Evolutionary conservation across 2,888 invertebrate species (phyloP).

Genomic region (Falcaria lacertinaria): DNA sequence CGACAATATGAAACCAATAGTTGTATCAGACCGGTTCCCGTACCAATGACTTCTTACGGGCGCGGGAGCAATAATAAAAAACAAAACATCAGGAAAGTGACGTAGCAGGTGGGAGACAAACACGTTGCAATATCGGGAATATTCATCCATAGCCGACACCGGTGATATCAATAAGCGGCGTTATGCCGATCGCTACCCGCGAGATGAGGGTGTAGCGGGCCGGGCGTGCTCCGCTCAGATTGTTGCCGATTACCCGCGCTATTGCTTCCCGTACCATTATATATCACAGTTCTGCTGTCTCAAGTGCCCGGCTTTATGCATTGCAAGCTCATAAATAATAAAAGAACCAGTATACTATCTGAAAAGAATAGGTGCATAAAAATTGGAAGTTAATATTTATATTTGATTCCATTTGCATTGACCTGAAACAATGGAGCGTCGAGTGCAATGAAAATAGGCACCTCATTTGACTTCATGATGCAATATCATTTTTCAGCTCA

Average conservation of each 20-base stretch:
- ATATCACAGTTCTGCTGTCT: not conserved
- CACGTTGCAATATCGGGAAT: conserved; percentile 61
- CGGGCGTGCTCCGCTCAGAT: conserved; percentile 49
- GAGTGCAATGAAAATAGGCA: conserved; percentile 59
- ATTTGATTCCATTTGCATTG: conserved; percentile 36
- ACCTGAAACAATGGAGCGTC: conserved; percentile 35
- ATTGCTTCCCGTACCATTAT: conserved; percentile 20
- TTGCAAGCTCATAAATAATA: too few relatives aligned
- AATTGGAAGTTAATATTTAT: conserved; percentile 9
- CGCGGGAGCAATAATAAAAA: conserved; percentile 52
- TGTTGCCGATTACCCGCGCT: conserved; percentile 48
- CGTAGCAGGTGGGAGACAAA: conserved; percentile 57
- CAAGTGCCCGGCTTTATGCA: not conserved
- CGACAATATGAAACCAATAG: conserved; percentile 47
- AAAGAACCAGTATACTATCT: too few relatives aligned
- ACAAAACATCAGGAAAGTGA: conserved; percentile 39
- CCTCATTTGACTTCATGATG: conserved; percentile 61
- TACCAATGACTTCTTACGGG: conserved; percentile 43
- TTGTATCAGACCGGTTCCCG: conserved; percentile 37
- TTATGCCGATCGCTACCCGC: conserved; percentile 33
- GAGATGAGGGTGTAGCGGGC: conserved; percentile 29
- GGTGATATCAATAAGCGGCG: conserved; percentile 51
- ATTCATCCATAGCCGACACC: conserved; percentile 43
- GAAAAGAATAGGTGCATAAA: not conserved
- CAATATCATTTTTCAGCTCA: conserved; percentile 45